phyloP scores from a whole-genome alignment of 2,888 invertebrate genomes.

The Eubasilissa splendida region DNA sequence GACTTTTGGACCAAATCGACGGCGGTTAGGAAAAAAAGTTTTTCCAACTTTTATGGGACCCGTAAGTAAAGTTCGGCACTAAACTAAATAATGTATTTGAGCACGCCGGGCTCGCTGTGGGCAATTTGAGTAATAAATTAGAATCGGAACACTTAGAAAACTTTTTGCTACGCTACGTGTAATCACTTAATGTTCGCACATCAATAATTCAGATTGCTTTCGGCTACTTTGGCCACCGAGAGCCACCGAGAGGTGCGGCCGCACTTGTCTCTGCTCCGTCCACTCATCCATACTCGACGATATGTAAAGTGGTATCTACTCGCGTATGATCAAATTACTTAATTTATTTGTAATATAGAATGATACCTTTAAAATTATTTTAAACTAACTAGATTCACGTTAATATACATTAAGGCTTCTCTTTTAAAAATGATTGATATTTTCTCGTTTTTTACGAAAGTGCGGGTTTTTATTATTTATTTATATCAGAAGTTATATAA shows the following conservation, averaged over 20 bases:
- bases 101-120: neutral
- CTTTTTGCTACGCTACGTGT: constrained; percentile 32
- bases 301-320: no score
- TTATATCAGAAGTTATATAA: no score
- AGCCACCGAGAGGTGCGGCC: neutral
- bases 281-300: no score
- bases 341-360: no score
- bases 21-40: constrained; percentile 2
- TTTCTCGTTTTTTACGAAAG: no score
- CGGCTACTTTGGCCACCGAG: neutral
- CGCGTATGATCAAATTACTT: no score
- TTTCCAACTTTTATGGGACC: neutral
- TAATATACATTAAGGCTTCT: no score
- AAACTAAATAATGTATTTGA: constrained; percentile 21
- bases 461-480: no score
- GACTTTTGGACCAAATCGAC: neutral
- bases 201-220: constrained; percentile 41
- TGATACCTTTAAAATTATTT: no score
- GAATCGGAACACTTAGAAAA: constrained; percentile 37
- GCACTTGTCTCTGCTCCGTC: neutral
- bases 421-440: no score
- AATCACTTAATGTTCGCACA: constrained; percentile 40
- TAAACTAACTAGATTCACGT: no score
- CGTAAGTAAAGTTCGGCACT: constrained; percentile 18
- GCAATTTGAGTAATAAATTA: constrained; percentile 38